A percentile compares a stretch with the other conserved stretches of the same genome.
Conservation (phyloP, 2,113 vertebrate species). For the Actenoides lindsayi region DNA sequence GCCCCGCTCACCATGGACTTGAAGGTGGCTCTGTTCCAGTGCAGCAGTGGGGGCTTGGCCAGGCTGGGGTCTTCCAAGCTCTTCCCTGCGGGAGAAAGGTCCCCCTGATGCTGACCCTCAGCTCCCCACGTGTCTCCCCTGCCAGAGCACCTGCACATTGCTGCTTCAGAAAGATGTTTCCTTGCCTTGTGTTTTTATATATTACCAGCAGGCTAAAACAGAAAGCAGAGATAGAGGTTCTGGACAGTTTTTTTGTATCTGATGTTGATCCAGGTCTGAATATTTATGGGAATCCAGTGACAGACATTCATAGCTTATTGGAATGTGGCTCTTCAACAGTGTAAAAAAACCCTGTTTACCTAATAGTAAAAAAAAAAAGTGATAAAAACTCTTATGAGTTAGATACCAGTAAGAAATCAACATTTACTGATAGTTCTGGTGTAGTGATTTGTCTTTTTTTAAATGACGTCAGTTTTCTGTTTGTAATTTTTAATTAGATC, state of each 20-base stretch:
- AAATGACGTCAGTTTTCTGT: not conserved
- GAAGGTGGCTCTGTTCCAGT: no score
- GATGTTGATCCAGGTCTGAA: not conserved
- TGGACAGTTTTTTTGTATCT: not conserved
- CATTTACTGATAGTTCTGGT: not conserved
- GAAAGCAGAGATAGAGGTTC: not conserved
- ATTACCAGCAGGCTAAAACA: not conserved
- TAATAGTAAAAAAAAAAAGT: not conserved
- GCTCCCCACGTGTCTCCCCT: fast-evolving
- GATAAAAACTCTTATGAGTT: not conserved
- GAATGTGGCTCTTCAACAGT: not conserved
- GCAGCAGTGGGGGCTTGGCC: fast-evolving
- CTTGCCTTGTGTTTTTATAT: not conserved
- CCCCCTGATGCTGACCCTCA: no score
- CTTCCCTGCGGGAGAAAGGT: not conserved
- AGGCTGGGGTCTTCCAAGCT: not conserved
- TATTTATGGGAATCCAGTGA: not conserved
- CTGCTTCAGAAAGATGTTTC: not conserved
- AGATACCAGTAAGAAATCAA: not conserved
- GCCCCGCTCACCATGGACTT: fast-evolving
- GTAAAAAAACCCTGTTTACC: not conserved
- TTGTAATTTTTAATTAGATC: not conserved
- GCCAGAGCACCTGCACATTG: not conserved
- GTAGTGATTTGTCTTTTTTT: not conserved
- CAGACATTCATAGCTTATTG: not conserved